Conservation (phyloP, 2,113 vertebrate species). For the Prionailurus viverrinus region DNA sequence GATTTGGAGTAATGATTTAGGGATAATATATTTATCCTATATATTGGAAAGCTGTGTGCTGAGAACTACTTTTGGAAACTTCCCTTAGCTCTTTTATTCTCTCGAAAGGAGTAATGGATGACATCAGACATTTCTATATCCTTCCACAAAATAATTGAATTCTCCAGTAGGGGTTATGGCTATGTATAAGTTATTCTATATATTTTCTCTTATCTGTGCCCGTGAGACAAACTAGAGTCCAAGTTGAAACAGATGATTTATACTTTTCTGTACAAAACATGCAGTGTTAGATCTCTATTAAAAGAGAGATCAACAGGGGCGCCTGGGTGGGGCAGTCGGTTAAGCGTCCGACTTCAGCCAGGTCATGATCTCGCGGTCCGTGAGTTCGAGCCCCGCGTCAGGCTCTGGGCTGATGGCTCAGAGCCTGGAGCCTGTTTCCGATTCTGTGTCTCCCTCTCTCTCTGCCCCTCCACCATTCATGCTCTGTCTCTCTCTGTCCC, state of each 20-base stretch:
- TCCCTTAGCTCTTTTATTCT: background rate
- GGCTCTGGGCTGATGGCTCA: no score
- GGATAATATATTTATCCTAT: background rate
- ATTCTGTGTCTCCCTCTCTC: no score
- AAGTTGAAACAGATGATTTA: background rate
- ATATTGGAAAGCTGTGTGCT: background rate
- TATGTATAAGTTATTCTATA: background rate
- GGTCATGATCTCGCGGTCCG: no score
- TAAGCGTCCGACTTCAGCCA: no score
- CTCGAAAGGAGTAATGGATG: background rate
- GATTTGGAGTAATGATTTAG: background rate
- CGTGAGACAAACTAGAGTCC: background rate
- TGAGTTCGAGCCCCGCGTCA: no score
- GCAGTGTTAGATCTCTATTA: background rate
- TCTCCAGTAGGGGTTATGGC: background rate
- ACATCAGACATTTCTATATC: background rate
- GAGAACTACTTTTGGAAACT: conserved; percentile 4
- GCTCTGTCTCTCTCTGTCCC: no score
- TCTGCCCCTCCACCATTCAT: no score
- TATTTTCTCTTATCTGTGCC: background rate
- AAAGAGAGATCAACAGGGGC: background rate
- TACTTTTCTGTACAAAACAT: conserved; percentile 14
- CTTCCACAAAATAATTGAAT: background rate
- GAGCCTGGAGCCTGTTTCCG: no score
- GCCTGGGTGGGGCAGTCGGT: no score